These are phyloP conservation scores for Fulmarus glacialis DNA, from an alignment of 2,113 vertebrate genomes.

Conservation along the genomic window DNA sequence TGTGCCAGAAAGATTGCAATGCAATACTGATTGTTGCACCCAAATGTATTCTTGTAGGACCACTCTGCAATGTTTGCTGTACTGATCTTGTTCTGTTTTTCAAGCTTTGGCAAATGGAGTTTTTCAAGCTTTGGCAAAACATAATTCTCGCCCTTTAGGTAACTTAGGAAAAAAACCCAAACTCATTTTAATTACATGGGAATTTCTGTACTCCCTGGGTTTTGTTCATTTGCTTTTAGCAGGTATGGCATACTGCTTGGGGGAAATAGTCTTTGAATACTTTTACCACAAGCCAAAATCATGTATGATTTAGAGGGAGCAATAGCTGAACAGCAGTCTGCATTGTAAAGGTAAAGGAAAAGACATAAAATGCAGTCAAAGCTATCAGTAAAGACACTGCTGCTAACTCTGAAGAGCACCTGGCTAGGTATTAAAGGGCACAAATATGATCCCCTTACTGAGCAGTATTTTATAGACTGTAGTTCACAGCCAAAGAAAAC, in stretches of 20 bases:
- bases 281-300: background rate
- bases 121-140: background rate
- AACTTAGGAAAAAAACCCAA: background rate
- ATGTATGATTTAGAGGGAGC: background rate
- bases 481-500: conserved; percentile 79
- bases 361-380: conserved; percentile 48
- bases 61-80: background rate
- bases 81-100: background rate
- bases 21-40: background rate
- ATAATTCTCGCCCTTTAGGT: background rate
- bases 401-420: conserved; percentile 75
- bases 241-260: background rate
- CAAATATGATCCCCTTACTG: conserved; percentile 72
- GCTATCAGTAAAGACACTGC: conserved; percentile 32
- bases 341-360: conserved; percentile 40
- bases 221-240: background rate
- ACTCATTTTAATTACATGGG: background rate
- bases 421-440: conserved; percentile 76
- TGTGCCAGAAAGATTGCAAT: background rate
- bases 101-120: background rate
- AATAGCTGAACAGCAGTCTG: background rate
- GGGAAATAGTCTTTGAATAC: background rate
- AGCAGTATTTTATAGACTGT: conserved; percentile 69
- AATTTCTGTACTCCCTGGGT: background rate
- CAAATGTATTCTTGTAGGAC: background rate